Base-by-base conservation (phyloP, 2,113 vertebrate species). In the human (Homo sapiens) region DNA sequence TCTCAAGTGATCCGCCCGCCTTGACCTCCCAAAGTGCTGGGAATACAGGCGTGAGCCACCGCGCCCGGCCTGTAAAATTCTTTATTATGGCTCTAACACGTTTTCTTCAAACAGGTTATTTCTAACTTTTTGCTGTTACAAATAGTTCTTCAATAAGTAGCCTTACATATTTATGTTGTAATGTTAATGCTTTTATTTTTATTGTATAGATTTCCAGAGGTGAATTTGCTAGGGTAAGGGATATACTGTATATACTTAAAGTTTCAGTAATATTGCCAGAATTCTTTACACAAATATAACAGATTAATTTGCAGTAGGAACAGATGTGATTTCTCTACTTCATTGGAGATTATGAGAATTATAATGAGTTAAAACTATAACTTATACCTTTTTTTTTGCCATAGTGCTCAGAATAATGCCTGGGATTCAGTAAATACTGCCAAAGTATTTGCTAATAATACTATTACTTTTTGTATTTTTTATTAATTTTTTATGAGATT, bases 161-260 rank as follows among this genome's bases (percentile, higher is more conserved):
- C 20, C 20, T 84, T 90, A 45, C 57, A 16, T 68, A 59, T 52
- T 68, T 89, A 30, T 43, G 17, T 84, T 76, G 43, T 27, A 7
- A 30, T 86, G 17, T 64, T 93, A 70, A 73, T 93, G 50, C 10
- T 68, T 76, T 70, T 61, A 43, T 68, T 83, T 90, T 89, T 96
- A 43, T 95, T 96, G 76, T 50, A 20, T 94, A 68, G 32, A 85
- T 80, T 95, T 93, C 32, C n/a, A 84, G 72, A 89, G 25, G 55
- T 83, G 81, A 70, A 70, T 61, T 85, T 79, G 72, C 57, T 96
- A 50, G 52, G 59, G 32, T 72, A 81, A 68, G 80, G 52, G 16
- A 55, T 81, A 40, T 8, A 30, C 75, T 48, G 13, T 75, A 43
- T 79, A 40, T 82, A 13, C 30, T 61, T 73, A 81, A 73, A 79